Percentiles rank a stretch among this genome's conserved stretches.
These are phyloP conservation scores for Myotis lucifugus DNA, from an alignment of 2,113 vertebrate genomes.

Conservation along the genomic window DNA sequence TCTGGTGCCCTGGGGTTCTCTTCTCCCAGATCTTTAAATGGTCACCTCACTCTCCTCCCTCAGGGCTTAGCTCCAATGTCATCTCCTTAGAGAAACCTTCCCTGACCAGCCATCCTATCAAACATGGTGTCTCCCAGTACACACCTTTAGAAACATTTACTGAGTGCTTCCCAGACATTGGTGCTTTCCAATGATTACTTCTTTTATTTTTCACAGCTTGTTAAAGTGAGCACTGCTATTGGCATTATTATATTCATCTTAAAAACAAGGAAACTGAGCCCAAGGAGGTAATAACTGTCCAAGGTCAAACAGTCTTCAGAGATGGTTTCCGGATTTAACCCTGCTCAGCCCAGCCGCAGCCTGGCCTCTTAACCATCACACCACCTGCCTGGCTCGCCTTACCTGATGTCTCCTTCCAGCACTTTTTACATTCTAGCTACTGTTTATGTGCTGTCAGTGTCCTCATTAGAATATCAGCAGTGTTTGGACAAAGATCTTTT, in stretches of 20 bases:
- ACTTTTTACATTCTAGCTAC: not conserved
- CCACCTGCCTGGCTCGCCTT: not conserved
- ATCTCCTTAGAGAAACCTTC: not conserved
- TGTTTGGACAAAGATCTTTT: not conserved
- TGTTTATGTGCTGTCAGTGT: fast-evolving
- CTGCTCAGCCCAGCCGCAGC: too few relatives aligned
- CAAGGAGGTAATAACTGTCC: not conserved
- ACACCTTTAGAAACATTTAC: not conserved
- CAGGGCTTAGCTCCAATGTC: too few relatives aligned
- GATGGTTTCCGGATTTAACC: not conserved
- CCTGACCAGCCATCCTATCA: not conserved
- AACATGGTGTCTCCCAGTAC: not conserved
- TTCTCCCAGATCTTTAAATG: not conserved
- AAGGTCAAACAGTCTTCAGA: not conserved
- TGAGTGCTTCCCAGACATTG: not conserved
- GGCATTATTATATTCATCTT: not conserved
- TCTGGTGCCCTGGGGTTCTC: not conserved
- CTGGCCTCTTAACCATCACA: not conserved
- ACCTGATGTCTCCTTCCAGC: not conserved
- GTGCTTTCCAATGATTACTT: not conserved
- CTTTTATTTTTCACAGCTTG: not conserved
- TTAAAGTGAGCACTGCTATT: not conserved
- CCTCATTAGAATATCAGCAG: not conserved
- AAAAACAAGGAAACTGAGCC: not conserved
- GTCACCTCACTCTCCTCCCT: not conserved